Evolutionary conservation across 1,140 invertebrate genomes (phyloP).

Genomic region (Drosophila murphyi): DNA sequence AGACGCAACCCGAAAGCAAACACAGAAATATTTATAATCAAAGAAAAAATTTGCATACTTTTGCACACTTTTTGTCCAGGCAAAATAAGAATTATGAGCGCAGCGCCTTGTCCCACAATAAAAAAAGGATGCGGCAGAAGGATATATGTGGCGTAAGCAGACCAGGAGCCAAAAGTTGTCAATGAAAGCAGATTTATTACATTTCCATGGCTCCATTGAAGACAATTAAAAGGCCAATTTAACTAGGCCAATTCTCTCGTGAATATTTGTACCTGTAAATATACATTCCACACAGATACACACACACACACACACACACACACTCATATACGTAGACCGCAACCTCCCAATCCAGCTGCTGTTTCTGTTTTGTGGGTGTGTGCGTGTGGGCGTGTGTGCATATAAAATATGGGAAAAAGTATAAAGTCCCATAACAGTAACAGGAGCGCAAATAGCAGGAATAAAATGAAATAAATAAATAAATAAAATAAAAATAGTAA

Average conservation of each 20-base stretch:
- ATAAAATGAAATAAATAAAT: slow-evolving; percentile 53
- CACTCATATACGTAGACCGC: neutral
- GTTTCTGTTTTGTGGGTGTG: slow-evolving; percentile 1
- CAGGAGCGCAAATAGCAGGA: slow-evolving; percentile 38
- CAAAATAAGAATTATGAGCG: slow-evolving; percentile 21
- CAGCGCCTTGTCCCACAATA: neutral
- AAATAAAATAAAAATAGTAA: slow-evolving; percentile 33
- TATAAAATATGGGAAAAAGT: slow-evolving; percentile 64
- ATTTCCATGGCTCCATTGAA: slow-evolving; percentile 39
- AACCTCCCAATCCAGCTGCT: no score
- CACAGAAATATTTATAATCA: slow-evolving; percentile 42
- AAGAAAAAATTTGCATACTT: slow-evolving; percentile 72
- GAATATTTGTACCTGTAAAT: slow-evolving; percentile 22
- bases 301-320: neutral
- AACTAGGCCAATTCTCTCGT: slow-evolving; percentile 12
- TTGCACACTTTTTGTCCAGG: slow-evolving; percentile 35
- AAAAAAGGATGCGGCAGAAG: neutral
- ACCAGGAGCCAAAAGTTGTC: slow-evolving; percentile 21
- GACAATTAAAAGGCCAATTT: slow-evolving; percentile 69
- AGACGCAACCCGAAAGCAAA: neutral
- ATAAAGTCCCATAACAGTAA: slow-evolving; percentile 57
- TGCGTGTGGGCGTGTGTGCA: slow-evolving; percentile 11
- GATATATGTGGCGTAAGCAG: neutral
- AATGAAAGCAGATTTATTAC: slow-evolving; percentile 66
- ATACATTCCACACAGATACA: neutral